These are phyloP conservation scores for Drosophila sturtevanti DNA, from an alignment of 1,140 invertebrate species.

Conservation along the genomic window DNA sequence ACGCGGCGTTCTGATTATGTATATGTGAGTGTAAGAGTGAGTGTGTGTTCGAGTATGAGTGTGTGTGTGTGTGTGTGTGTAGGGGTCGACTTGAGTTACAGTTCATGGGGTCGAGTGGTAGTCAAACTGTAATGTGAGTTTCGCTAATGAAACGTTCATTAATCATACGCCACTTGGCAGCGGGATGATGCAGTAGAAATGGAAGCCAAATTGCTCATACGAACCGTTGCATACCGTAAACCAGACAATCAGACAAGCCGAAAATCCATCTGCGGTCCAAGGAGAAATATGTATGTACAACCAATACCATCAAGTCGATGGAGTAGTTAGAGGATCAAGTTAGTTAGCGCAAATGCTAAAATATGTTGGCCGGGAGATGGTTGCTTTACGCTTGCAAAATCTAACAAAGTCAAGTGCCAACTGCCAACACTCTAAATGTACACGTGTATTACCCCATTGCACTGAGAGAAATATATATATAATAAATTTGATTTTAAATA, in stretches of 20 bases:
- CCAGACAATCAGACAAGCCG: neutral
- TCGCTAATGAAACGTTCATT: conserved; percentile 79
- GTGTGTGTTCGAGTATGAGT: neutral
- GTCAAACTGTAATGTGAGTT: conserved; percentile 53
- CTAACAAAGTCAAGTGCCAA: conserved; percentile 68
- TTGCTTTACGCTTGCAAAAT: conserved; percentile 20
- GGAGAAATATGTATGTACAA: conserved; percentile 9
- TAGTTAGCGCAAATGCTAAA: conserved; percentile 35
- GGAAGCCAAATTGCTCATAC: conserved; percentile 46
- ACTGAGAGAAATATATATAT: conserved; percentile 1
- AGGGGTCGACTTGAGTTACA: neutral
- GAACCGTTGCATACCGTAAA: conserved; percentile 19
- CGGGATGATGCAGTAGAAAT: conserved; percentile 9
- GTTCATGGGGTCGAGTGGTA: conserved; percentile 18
- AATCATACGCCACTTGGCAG: conserved; percentile 66
- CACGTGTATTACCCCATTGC: neutral
- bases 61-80: neutral
- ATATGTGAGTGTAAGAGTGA: neutral
- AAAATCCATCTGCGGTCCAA: conserved; percentile 31
- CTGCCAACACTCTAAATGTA: conserved; percentile 43
- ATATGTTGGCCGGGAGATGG: conserved; percentile 25
- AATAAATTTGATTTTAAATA: too few relatives aligned
- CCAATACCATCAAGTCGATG: neutral
- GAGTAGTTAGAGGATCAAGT: conserved; percentile 24
- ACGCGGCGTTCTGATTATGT: neutral